Percentiles rank a stretch among this genome's conserved stretches.
phyloP scores from a whole-genome alignment of 2,888 invertebrate genomes.

The Chydorus sphaericus region DNA sequence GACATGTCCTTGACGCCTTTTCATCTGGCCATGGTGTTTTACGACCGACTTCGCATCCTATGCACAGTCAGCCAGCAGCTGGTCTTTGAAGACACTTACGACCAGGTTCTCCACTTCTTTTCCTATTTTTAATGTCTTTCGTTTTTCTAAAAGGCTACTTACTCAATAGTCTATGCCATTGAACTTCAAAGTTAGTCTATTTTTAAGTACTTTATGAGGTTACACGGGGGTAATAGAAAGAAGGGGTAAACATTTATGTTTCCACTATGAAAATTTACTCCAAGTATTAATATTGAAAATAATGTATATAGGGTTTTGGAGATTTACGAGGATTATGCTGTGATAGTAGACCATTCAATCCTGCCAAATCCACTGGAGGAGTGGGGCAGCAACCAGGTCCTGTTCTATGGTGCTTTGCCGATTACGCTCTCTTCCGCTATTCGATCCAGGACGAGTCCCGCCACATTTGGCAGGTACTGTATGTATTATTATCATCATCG shows the following conservation, averaged over 20 bases:
- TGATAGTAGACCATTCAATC: slow-evolving; percentile 1
- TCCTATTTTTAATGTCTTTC: not conserved
- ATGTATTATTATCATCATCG: no score
- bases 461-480: slow-evolving; percentile 55
- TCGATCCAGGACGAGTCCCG: slow-evolving; percentile 69
- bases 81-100: slow-evolving; percentile 70
- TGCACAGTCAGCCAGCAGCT: slow-evolving; percentile 71
- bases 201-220: no score
- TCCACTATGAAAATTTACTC: not conserved
- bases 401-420: slow-evolving; percentile 72
- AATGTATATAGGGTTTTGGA: slow-evolving; percentile 3
- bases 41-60: slow-evolving; percentile 66
- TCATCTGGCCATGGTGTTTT: slow-evolving; percentile 69
- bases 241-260: no score
- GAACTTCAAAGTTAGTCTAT: no score
- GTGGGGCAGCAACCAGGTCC: not conserved
- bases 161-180: no score
- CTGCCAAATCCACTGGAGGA: no score
- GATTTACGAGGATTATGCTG: slow-evolving; percentile 8
- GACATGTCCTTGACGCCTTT: slow-evolving; percentile 77
- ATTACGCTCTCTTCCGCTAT: slow-evolving; percentile 69
- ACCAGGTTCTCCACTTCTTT: slow-evolving; percentile 35
- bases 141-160: no score
- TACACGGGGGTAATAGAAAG: no score
- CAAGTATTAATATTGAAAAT: not conserved